Conservation (phyloP, 2,888 invertebrate genomes). For the Andrena hattorfiana region DNA sequence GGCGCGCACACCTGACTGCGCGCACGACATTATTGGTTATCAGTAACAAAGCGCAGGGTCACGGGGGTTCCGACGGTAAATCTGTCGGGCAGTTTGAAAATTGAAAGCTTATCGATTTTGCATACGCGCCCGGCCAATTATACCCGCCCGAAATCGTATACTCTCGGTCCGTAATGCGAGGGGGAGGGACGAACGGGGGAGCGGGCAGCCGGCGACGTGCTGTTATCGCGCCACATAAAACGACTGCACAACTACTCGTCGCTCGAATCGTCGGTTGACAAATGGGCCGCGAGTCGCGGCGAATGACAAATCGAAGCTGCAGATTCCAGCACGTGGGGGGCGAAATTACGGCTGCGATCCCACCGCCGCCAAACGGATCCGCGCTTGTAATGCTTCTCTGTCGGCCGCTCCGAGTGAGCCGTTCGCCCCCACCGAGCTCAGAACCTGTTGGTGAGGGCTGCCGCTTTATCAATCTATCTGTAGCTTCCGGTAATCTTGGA, state of each 20-base stretch:
- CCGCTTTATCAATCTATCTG: conserved; percentile 58
- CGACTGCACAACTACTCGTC: conserved; percentile 62
- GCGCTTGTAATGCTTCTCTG: conserved; percentile 59
- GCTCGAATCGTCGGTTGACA: conserved; percentile 69
- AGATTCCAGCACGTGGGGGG: conserved; percentile 68
- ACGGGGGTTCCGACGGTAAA: conserved; percentile 54
- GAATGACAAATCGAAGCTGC: conserved; percentile 74
- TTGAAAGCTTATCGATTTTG: conserved; percentile 74
- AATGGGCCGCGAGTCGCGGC: conserved; percentile 70
- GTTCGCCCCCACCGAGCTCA: conserved; percentile 26
- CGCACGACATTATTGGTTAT: conserved; percentile 42
- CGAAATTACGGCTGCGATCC: conserved; percentile 68
- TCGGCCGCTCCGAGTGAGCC: conserved; percentile 53
- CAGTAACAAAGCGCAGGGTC: conserved; percentile 49
- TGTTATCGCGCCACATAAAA: conserved; percentile 67
- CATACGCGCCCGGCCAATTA: conserved; percentile 54
- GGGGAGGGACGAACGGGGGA: not conserved
- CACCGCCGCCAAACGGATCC: conserved; percentile 46
- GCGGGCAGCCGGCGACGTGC: conserved; percentile 30
- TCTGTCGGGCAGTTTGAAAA: conserved; percentile 64
- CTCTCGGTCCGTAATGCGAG: conserved; percentile 31
- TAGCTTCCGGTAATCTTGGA: conserved; percentile 47
- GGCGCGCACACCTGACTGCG: not conserved
- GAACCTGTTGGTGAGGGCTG: conserved; percentile 63
- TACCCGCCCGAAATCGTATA: conserved; percentile 58